Evolutionary conservation across 1,140 invertebrate genomes (phyloP).

Genomic region (Ectropis grisescens): DNA sequence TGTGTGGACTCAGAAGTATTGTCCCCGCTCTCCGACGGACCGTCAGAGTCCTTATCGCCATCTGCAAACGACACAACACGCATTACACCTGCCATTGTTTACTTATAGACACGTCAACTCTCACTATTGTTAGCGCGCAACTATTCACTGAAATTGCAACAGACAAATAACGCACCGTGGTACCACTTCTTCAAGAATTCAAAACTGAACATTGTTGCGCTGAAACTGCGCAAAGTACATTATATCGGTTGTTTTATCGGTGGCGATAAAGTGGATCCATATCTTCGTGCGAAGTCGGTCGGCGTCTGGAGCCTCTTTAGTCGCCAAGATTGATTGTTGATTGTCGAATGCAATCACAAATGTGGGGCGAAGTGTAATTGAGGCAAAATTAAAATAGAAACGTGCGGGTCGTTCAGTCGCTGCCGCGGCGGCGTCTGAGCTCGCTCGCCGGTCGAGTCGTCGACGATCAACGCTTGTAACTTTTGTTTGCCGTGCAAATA

Average conservation of each 20-base stretch:
- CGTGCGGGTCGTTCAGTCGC: conserved; percentile 4
- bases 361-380: conserved; percentile 10
- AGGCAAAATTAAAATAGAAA: conserved; percentile 13
- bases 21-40: conserved; percentile 66
- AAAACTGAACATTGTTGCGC: conserved; percentile 55
- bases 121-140: not conserved
- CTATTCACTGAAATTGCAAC: not conserved
- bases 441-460: too few relatives aligned
- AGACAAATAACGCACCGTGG: conserved; percentile 31
- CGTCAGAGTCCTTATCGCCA: conserved; percentile 66
- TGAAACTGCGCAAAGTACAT: conserved; percentile 30
- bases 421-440: conserved; percentile 29
- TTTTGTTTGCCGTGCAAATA: conserved; percentile 50
- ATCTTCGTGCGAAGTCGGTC: too few relatives aligned
- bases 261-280: conserved; percentile 31
- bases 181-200: conserved; percentile 60
- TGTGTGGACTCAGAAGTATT: conserved; percentile 61
- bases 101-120: conserved; percentile 4
- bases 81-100: conserved; percentile 14
- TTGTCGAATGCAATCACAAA: conserved; percentile 8
- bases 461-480: conserved; percentile 33
- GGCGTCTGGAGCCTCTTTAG: too few relatives aligned
- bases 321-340: conserved; percentile 12
- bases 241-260: conserved; percentile 39
- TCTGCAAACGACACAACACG: conserved; percentile 39